A percentile compares a stretch with the other conserved stretches of the same genome.
phyloP scores from a whole-genome alignment of 1,140 invertebrate species.

The Drosophila sturtevanti region DNA sequence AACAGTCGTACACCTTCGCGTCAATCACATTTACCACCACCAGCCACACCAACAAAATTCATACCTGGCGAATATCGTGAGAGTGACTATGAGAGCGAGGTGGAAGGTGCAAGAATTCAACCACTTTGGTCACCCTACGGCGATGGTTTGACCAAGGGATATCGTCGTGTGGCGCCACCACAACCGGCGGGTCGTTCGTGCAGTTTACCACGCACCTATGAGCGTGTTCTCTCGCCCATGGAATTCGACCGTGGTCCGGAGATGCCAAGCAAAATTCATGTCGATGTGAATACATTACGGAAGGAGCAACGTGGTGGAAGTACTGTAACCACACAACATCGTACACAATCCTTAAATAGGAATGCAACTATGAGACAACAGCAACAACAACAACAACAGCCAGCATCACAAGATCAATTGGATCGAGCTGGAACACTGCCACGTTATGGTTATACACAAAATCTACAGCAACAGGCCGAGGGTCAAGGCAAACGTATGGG shows the following conservation, averaged over 20 bases:
- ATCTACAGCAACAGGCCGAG: conserved; percentile 82
- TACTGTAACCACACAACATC: conserved; percentile 55
- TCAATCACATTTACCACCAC: conserved; percentile 82
- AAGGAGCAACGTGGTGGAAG: conserved; percentile 71
- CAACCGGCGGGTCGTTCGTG: conserved; percentile 73
- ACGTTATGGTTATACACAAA: conserved; percentile 84
- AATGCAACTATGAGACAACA: conserved; percentile 59
- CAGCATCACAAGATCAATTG: conserved; percentile 71
- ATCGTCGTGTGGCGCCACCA: conserved; percentile 86
- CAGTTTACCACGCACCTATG: conserved; percentile 83
- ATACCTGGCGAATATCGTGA: conserved; percentile 87
- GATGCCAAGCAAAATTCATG: conserved; percentile 82
- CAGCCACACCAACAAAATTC: conserved; percentile 87
- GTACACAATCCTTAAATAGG: conserved; percentile 68
- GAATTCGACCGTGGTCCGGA: conserved; percentile 85
- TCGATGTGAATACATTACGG: conserved; percentile 64
- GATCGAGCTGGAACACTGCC: conserved; percentile 85
- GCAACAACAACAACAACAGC: conserved; percentile 41
- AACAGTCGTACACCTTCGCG: conserved; percentile 65
- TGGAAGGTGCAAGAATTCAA: conserved; percentile 85
- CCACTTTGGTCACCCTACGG: conserved; percentile 86
- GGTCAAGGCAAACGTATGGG: conserved; percentile 85
- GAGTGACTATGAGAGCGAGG: conserved; percentile 89
- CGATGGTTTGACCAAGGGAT: conserved; percentile 85
- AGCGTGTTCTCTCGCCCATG: conserved; percentile 85